Conservation (phyloP, 1,140 invertebrate species). For the Pseudomyrmex concolor region DNA sequence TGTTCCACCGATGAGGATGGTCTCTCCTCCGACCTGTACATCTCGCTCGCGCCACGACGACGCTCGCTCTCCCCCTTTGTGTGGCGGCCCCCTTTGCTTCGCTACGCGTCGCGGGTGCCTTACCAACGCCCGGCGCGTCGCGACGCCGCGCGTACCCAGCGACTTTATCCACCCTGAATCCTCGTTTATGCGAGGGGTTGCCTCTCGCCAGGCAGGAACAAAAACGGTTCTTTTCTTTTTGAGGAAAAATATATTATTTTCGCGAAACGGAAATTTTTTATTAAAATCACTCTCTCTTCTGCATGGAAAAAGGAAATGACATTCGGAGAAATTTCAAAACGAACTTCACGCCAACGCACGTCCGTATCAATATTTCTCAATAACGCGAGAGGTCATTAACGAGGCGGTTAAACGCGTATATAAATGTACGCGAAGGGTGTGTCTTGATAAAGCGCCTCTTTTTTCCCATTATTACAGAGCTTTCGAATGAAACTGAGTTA, state of each 20-base stretch:
- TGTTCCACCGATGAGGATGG: conserved; percentile 18
- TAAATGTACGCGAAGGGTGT: too few species aligned
- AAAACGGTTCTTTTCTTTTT: conserved; percentile 18
- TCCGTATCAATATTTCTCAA: conserved; percentile 10
- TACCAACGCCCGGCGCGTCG: conserved; percentile 53
- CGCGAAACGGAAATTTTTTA: background rate
- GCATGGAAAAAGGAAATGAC: background rate
- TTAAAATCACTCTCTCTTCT: background rate
- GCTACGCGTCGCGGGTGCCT: conserved; percentile 52
- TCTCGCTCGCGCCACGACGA: conserved; percentile 6
- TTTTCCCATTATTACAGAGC: too few species aligned
- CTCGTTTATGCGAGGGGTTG: conserved; percentile 66
- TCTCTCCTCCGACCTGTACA: conserved; percentile 15
- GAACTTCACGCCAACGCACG: background rate
- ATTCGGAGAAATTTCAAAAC: background rate
- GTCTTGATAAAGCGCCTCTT: too few species aligned
- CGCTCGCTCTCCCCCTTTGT: conserved; percentile 19
- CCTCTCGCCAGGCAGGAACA: conserved; percentile 58
- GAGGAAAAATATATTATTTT: too few species aligned
- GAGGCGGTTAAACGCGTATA: too few species aligned
- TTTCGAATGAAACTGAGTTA: too few species aligned
- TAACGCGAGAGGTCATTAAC: background rate
- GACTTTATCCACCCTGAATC: conserved; percentile 73
- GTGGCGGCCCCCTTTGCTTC: conserved; percentile 57
- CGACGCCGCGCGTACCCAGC: conserved; percentile 65